A percentile compares a stretch with the other conserved stretches of the same genome.
Conservation (phyloP, 2,797 vertebrate species). For the Tapirus indicus region DNA sequence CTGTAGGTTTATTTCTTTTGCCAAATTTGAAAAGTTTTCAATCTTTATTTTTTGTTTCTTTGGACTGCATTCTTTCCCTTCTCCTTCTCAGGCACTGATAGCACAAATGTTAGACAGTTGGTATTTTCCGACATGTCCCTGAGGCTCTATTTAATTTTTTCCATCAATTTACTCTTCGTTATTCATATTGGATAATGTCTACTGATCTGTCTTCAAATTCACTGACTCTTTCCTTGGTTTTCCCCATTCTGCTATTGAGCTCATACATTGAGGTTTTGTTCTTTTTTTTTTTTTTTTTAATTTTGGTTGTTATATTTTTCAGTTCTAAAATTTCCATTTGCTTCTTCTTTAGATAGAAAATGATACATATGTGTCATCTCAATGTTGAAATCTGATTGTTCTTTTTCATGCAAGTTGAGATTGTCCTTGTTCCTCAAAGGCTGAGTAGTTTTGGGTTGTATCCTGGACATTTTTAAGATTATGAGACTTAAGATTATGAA, state of each 20-base stretch:
- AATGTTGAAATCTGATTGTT: not conserved
- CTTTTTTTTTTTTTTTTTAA: not conserved
- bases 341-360: constrained; percentile 1
- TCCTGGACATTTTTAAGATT: not conserved
- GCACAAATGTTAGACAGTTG: not conserved
- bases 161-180: not conserved
- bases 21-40: not conserved
- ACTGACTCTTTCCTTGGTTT: not conserved
- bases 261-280: not conserved
- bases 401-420: not conserved
- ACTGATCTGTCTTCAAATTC: not conserved
- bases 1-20: not conserved
- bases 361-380: not conserved
- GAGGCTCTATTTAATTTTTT: not conserved
- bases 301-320: not conserved
- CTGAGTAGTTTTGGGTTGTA: not conserved
- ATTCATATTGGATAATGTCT: not conserved
- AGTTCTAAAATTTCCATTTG: constrained; percentile 26
- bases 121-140: not conserved
- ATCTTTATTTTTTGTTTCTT: not conserved
- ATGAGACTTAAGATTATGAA: not conserved
- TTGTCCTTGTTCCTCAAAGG: not conserved
- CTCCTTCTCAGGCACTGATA: not conserved
- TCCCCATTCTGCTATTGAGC: not conserved
- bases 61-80: not conserved